phyloP scores from a whole-genome alignment of 2,888 invertebrate genomes.

The Chironomus riparius region DNA sequence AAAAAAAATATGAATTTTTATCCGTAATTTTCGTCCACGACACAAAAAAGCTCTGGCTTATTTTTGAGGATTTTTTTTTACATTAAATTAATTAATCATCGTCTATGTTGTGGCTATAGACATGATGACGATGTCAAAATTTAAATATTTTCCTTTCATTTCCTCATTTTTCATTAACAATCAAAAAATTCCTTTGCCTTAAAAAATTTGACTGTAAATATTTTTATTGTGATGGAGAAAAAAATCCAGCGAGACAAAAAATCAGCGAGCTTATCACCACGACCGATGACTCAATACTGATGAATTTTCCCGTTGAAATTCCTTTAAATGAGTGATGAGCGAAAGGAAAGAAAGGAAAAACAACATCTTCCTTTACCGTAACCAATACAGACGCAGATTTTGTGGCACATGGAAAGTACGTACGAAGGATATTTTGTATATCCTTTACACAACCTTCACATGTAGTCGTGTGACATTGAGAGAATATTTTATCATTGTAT shows the following conservation, averaged over 20 bases:
- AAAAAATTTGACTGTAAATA: neutral
- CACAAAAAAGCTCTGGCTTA: neutral
- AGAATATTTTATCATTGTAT: neutral
- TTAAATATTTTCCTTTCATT: too few species aligned
- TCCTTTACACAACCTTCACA: too few species aligned
- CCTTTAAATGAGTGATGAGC: constrained; percentile 21
- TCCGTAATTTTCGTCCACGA: neutral
- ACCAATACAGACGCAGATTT: neutral
- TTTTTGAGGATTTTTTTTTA: too few species aligned
- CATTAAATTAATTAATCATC: too few species aligned
- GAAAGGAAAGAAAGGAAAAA: neutral
- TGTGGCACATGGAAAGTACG: constrained; percentile 5
- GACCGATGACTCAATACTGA: constrained; percentile 21
- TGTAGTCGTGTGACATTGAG: constrained; percentile 1
- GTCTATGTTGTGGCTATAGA: too few species aligned
- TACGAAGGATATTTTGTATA: too few species aligned
- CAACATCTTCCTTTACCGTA: neutral
- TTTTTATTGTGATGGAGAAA: neutral
- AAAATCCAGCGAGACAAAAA: neutral
- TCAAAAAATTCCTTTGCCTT: neutral
- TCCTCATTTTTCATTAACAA: too few species aligned
- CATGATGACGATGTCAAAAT: too few species aligned
- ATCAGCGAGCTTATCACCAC: constrained; percentile 1
- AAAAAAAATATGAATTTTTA: neutral
- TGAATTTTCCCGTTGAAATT: constrained; percentile 19